Evolutionary conservation across 1,140 invertebrate species (phyloP).

Genomic region (Eulimnadia texana): DNA sequence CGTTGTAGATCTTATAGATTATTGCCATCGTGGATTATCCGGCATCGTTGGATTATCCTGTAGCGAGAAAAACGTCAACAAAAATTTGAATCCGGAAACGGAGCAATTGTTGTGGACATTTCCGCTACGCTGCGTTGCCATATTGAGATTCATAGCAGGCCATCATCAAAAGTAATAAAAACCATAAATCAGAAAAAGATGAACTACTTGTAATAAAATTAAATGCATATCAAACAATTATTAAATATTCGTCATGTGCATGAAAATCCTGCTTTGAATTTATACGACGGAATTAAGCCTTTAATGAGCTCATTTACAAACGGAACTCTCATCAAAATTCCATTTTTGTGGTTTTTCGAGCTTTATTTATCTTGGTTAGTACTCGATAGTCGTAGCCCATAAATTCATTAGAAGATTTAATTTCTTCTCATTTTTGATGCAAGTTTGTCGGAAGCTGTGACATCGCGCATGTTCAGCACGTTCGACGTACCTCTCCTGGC

Average conservation of each 20-base stretch:
- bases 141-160: constrained; percentile 3
- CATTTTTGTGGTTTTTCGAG: no score
- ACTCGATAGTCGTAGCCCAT: no score
- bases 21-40: constrained; percentile 39
- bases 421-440: neutral
- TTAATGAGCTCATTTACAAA: neutral
- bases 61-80: no score
- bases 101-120: constrained; percentile 1
- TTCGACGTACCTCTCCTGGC: constrained; percentile 47
- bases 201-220: no score
- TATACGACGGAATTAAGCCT: neutral
- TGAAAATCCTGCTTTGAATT: neutral
- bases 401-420: no score
- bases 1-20: constrained; percentile 57
- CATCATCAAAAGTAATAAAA: constrained; percentile 4
- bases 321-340: neutral
- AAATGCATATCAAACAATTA: no score
- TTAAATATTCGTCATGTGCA: no score
- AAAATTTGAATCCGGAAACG: no score
- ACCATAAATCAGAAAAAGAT: neutral
- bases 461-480: constrained; percentile 19
- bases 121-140: constrained; percentile 8
- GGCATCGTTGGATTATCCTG: no score
- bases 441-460: constrained; percentile 18
- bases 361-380: no score